These are phyloP conservation scores for Protaetia brevitarsis DNA, from an alignment of 1,140 invertebrate genomes.

Conservation along the genomic window DNA sequence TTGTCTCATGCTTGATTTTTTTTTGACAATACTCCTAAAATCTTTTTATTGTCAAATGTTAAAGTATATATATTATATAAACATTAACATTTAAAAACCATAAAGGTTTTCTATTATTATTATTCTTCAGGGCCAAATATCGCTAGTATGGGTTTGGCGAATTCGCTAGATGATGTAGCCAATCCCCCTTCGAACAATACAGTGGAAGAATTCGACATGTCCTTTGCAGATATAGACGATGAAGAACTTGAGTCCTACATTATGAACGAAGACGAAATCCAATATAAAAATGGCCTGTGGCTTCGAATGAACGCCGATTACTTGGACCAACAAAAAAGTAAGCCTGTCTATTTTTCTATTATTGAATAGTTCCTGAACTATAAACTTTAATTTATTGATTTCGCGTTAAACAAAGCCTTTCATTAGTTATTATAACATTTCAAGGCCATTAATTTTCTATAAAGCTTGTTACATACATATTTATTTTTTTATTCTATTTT, in stretches of 20 bases:
- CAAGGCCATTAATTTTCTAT: no score
- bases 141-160: conserved; percentile 43
- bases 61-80: background rate
- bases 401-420: no score
- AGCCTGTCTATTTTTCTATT: conserved; percentile 34
- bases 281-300: conserved; percentile 80
- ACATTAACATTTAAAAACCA: no score
- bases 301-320: conserved; percentile 80
- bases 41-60: background rate
- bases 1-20: background rate
- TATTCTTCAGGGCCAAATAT: conserved; percentile 42
- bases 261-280: conserved; percentile 75
- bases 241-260: conserved; percentile 86
- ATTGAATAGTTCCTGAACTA: no score
- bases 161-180: conserved; percentile 43
- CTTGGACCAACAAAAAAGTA: conserved; percentile 76
- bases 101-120: background rate
- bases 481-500: no score
- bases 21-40: background rate
- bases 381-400: no score
- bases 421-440: no score
- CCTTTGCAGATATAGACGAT: conserved; percentile 80
- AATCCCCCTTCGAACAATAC: conserved; percentile 43
- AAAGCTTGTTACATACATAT: no score
- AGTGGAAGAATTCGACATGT: conserved; percentile 57